Percentiles rank a stretch among this genome's conserved stretches.
Evolutionary conservation across 1,140 invertebrate species (phyloP).

Genomic region (Trichonephila clavata): DNA sequence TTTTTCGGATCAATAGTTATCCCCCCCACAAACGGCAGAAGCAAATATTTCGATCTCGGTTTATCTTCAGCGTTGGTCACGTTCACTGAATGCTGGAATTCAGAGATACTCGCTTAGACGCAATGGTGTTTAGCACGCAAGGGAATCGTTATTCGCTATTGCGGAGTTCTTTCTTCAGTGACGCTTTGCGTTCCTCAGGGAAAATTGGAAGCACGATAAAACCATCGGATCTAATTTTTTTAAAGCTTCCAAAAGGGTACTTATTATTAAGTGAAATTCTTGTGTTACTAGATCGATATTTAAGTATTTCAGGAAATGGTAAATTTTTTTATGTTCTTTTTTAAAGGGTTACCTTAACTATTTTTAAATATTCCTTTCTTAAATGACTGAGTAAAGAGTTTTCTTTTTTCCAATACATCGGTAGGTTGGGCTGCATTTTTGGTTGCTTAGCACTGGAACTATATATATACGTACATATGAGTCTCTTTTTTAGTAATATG

Average conservation of each 20-base stretch:
- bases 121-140: conserved; percentile 61
- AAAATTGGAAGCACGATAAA: conserved; percentile 50
- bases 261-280: conserved; percentile 71
- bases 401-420: too few relatives aligned
- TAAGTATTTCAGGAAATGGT: background rate
- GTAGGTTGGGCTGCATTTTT: too few relatives aligned
- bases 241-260: conserved; percentile 20
- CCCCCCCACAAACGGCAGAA: conserved; percentile 55
- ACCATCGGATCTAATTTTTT: conserved; percentile 43
- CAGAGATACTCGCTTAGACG: conserved; percentile 47
- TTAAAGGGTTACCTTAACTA: background rate
- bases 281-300: conserved; percentile 34
- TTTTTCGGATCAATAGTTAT: conserved; percentile 65
- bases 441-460: too few relatives aligned
- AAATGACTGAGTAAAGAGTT: background rate
- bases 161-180: background rate
- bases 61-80: conserved; percentile 67
- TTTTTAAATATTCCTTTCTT: background rate
- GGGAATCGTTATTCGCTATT: conserved; percentile 50
- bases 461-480: too few relatives aligned
- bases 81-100: conserved; percentile 67
- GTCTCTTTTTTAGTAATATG: too few relatives aligned
- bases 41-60: conserved; percentile 74
- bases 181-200: conserved; percentile 11
- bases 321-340: background rate